Percentiles rank a stretch among this genome's conserved stretches.
These are phyloP conservation scores for Coreoperca whiteheadi DNA, from an alignment of 2,113 vertebrate genomes.

Conservation along the genomic window DNA sequence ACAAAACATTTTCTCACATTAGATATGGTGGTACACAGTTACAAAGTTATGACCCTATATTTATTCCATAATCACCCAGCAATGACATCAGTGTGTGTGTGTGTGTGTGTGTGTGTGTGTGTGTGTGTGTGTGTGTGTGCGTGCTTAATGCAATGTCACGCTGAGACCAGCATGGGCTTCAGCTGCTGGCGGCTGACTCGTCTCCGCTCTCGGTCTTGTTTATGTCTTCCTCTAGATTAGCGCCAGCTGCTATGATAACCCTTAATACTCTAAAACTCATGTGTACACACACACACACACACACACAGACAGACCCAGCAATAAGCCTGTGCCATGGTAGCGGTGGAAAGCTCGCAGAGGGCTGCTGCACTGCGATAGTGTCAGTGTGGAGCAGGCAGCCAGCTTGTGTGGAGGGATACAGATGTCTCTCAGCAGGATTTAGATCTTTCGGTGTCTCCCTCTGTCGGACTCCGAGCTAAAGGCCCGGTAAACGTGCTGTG, in stretches of 20 bases:
- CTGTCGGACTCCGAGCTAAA: not conserved
- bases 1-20: no score
- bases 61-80: no score
- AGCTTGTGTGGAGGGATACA: slow-evolving; percentile 10
- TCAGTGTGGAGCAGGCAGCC: slow-evolving; percentile 8
- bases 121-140: slow-evolving; percentile 4
- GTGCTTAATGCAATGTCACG: not conserved
- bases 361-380: slow-evolving; percentile 28
- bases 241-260: slow-evolving; percentile 16
- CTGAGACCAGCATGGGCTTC: not conserved
- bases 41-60: no score
- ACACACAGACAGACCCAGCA: not conserved
- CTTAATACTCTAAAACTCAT: slow-evolving; percentile 21
- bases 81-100: no score
- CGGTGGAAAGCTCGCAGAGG: slow-evolving; percentile 6
- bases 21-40: no score
- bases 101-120: not conserved
- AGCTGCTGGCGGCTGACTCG: not conserved
- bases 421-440: slow-evolving; percentile 38
- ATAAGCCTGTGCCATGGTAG: slow-evolving; percentile 23
- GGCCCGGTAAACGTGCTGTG: slow-evolving; percentile 20
- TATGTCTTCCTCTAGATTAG: slow-evolving; percentile 38
- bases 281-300: not conserved
- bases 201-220: slow-evolving; percentile 5
- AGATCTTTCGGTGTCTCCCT: not conserved